Base-by-base conservation (phyloP, 2,888 invertebrate genomes). In the Smittia aterrima region DNA sequence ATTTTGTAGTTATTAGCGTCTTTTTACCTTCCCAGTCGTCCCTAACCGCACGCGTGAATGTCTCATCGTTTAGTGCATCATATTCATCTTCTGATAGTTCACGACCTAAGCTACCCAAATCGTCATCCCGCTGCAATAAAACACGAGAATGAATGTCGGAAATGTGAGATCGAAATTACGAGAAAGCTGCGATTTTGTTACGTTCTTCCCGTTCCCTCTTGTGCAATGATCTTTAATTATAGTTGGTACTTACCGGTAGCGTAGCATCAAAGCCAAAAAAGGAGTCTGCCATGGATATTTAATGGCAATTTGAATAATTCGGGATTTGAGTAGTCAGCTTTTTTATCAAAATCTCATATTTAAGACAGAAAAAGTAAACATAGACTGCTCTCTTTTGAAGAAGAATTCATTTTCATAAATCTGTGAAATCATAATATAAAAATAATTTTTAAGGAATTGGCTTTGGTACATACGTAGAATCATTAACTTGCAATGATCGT, bases 1-100 rank as follows among this genome's bases (percentile, higher is more conserved):
- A 3, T 32, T 9, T 32, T 32, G 4, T 9, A 32, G 9, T 9
- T 6, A 6, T 9, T 9, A 32, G 32, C 32, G 32, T 32, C 4
- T 32, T 32, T 16, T 32, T 88, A 77, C 88, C 85, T 79, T 91
- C 91, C 91, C 91, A 91, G 79, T 91, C 91, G 16, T 87, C 88
- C 75, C 88, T 85, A 79, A 89, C 89, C 77, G 89, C 90, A 71
- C 89, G 89, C 25, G 95, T 95, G 82, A 96, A 96, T 0, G 96
- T 96, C 83, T 95, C 95, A 83, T 95, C 92, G 79, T 96, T 96
- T 77, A 95, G 87, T 0, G 94, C 94, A 85, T 96, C 95, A 82
- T 94, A 95, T 79, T 93, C 93, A 76, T 93, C 93, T 79, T 92
- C 92, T 1, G 89, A 88, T 75, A 85, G 85, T 76, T 85, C 87